phyloP scores from a whole-genome alignment of 2,113 vertebrate species.

The Prionailurus bengalensis region DNA sequence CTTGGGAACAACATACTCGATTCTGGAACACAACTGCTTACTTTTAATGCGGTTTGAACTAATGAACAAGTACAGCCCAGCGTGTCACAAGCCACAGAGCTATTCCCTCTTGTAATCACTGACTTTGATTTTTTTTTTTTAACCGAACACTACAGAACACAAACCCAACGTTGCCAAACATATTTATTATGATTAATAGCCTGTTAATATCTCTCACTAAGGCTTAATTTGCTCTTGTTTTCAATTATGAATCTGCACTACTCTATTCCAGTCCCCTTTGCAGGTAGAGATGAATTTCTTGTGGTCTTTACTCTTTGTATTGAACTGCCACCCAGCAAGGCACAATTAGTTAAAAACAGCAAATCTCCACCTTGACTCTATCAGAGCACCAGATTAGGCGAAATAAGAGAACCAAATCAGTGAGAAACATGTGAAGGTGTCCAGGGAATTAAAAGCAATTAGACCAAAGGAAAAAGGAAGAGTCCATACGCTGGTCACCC shows the following conservation, averaged over 20 bases:
- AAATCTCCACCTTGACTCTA: slow-evolving; percentile 67
- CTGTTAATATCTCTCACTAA: slow-evolving; percentile 70
- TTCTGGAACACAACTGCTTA: slow-evolving; percentile 78
- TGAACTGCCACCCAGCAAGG: slow-evolving; percentile 70
- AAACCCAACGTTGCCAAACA: slow-evolving; percentile 68
- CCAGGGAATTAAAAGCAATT: slow-evolving; percentile 81
- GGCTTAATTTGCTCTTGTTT: slow-evolving; percentile 83
- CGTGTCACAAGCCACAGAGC: slow-evolving; percentile 63
- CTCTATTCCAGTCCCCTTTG: slow-evolving; percentile 66
- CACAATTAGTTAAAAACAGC: slow-evolving; percentile 62
- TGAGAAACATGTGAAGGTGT: slow-evolving; percentile 79
- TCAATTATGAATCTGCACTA: slow-evolving; percentile 82
- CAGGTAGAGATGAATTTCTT: slow-evolving; percentile 72
- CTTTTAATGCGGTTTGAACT: slow-evolving; percentile 75
- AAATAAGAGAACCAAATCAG: slow-evolving; percentile 74
- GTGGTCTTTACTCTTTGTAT: slow-evolving; percentile 72
- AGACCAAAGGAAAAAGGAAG: slow-evolving; percentile 65
- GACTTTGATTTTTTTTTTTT: slow-evolving; percentile 78
- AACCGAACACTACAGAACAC: slow-evolving; percentile 64
- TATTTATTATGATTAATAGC: slow-evolving; percentile 86
- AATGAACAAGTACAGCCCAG: slow-evolving; percentile 74
- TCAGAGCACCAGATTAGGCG: slow-evolving; percentile 16
- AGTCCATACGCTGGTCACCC: slow-evolving; percentile 71
- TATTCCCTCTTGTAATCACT: slow-evolving; percentile 75
- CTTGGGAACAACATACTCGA: slow-evolving; percentile 65